Evolutionary conservation across 2,113 vertebrate species (phyloP).

Genomic region (Tringa solitaria): DNA sequence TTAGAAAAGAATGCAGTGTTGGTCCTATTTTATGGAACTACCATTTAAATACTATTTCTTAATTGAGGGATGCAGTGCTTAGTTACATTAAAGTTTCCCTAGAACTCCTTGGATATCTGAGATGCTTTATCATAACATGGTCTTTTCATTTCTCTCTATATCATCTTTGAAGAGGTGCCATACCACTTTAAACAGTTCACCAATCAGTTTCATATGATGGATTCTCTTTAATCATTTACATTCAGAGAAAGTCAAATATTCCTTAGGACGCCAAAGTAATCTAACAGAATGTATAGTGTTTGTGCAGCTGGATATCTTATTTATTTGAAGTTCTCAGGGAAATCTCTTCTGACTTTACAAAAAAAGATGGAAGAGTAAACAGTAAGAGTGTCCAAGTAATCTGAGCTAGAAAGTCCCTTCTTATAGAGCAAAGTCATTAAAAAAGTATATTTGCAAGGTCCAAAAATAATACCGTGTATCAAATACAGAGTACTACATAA

Average conservation of each 20-base stretch:
- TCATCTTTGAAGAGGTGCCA: conserved; percentile 45
- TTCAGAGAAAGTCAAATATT: conserved; percentile 75
- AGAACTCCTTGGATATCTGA: not conserved
- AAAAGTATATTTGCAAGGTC: conserved; percentile 77
- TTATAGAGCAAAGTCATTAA: conserved; percentile 77
- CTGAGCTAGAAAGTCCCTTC: conserved; percentile 78
- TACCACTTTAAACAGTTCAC: conserved; percentile 64
- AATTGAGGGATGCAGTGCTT: conserved; percentile 7
- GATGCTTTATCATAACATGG: not conserved
- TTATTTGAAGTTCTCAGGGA: conserved; percentile 88
- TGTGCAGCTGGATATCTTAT: conserved; percentile 94
- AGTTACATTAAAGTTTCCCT: not conserved
- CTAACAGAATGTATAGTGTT: conserved; percentile 81
- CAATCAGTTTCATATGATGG: conserved; percentile 68
- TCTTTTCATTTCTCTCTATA: conserved; percentile 6
- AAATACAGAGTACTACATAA: conserved; percentile 72
- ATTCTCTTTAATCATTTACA: conserved; percentile 78
- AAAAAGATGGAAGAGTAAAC: conserved; percentile 82
- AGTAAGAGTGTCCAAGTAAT: conserved; percentile 79
- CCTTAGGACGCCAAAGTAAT: conserved; percentile 77
- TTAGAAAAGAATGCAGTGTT: not conserved
- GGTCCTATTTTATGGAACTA: not conserved
- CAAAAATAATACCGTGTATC: conserved; percentile 84
- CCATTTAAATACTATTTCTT: not conserved
- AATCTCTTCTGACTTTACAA: conserved; percentile 85